Conservation (phyloP, 2,888 invertebrate species). For the Heliothis peltigera region DNA sequence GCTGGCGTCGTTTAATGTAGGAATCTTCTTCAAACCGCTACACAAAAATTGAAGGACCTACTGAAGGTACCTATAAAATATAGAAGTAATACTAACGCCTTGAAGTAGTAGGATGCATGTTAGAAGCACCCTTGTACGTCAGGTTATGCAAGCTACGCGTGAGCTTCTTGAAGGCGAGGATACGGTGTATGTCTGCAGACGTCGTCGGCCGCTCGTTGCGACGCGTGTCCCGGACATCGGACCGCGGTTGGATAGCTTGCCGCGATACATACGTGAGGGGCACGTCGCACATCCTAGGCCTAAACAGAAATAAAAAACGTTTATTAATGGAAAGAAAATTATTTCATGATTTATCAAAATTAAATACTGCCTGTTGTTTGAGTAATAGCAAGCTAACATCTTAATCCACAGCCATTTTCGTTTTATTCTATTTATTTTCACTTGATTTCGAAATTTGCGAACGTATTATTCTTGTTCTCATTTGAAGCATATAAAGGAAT, state of each 20-base stretch:
- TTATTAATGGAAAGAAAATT: not conserved
- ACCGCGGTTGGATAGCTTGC: slow-evolving; percentile 14
- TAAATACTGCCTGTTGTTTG: not conserved
- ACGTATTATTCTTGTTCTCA: too few relatives aligned
- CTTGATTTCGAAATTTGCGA: too few relatives aligned
- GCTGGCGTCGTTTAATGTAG: too few relatives aligned
- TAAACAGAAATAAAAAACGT: not conserved
- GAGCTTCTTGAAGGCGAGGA: slow-evolving; percentile 70
- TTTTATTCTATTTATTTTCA: too few relatives aligned
- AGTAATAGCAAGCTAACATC: too few relatives aligned
- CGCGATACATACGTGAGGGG: slow-evolving; percentile 45
- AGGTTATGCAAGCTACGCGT: slow-evolving; percentile 57
- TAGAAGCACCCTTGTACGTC: slow-evolving; percentile 34
- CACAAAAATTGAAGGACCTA: too few relatives aligned
- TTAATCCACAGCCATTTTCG: too few relatives aligned
- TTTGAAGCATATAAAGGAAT: too few relatives aligned
- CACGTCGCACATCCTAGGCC: slow-evolving; percentile 37
- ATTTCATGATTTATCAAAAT: too few relatives aligned
- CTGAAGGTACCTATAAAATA: too few relatives aligned
- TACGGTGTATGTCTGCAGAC: slow-evolving; percentile 63
- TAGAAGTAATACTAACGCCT: slow-evolving; percentile 50
- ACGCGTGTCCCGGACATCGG: slow-evolving; percentile 32
- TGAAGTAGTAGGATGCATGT: slow-evolving; percentile 26
- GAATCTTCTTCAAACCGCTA: too few relatives aligned
- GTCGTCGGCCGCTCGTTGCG: slow-evolving; percentile 43